A percentile compares a stretch with the other conserved stretches of the same genome.
These are phyloP conservation scores for Diorhabda carinulata DNA, from an alignment of 1,140 invertebrate species.

Conservation along the genomic window DNA sequence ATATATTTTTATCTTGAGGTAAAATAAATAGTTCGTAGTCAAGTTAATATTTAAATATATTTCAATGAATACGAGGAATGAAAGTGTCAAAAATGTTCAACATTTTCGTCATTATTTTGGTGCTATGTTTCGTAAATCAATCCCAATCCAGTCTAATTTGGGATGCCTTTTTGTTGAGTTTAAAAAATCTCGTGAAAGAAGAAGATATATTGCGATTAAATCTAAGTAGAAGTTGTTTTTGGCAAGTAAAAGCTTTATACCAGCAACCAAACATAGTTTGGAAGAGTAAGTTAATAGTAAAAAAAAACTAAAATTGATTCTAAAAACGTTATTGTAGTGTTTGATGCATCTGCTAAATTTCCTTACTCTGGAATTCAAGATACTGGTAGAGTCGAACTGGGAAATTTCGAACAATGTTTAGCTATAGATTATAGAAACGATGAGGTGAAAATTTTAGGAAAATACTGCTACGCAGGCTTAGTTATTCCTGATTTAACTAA, in stretches of 20 bases:
- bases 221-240: constrained; percentile 1
- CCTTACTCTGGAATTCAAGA: constrained; percentile 28
- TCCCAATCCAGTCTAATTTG: too few species aligned
- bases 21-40: too few species aligned
- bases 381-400: constrained; percentile 20
- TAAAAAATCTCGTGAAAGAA: background rate
- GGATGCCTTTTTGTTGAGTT: too few species aligned
- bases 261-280: background rate
- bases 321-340: constrained; percentile 25
- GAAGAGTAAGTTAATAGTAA: background rate
- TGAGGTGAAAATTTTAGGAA: constrained; percentile 23
- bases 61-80: too few species aligned
- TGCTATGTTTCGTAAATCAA: too few species aligned
- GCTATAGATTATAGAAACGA: constrained; percentile 20
- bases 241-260: constrained; percentile 1
- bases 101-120: too few species aligned
- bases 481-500: constrained; percentile 18
- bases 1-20: too few species aligned
- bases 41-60: too few species aligned
- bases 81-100: too few species aligned
- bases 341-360: constrained; percentile 29
- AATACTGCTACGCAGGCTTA: constrained; percentile 24
- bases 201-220: background rate
- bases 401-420: constrained; percentile 32
- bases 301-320: constrained; percentile 1